Conservation (phyloP, 1,140 invertebrate genomes). For the Cataglyphis hispanica region DNA sequence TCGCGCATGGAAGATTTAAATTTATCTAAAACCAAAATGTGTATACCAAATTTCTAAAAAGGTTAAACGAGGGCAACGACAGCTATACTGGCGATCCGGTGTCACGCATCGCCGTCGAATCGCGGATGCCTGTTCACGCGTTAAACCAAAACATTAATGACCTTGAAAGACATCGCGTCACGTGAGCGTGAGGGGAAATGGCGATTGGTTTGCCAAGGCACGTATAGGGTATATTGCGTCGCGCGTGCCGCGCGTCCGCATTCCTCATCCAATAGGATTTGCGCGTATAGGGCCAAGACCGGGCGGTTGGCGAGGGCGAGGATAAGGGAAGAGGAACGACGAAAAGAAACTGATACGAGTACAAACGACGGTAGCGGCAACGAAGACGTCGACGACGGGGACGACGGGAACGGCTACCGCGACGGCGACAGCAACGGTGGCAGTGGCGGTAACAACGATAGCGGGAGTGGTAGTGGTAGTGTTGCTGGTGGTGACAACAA, state of each 20-base stretch:
- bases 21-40: too few species aligned
- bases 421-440: background rate
- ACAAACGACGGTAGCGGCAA: slow-evolving; percentile 13
- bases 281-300: background rate
- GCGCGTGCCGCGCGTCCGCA: slow-evolving; percentile 61
- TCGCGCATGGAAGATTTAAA: too few species aligned
- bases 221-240: slow-evolving; percentile 65
- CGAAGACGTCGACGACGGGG: background rate
- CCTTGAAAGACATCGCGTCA: slow-evolving; percentile 76
- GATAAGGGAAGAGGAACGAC: background rate
- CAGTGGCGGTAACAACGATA: too few species aligned
- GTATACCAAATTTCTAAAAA: too few species aligned
- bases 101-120: background rate
- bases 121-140: slow-evolving; percentile 71
- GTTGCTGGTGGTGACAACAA: background rate
- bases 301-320: background rate
- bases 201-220: slow-evolving; percentile 63
- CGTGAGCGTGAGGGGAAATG: slow-evolving; percentile 63
- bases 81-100: too few species aligned
- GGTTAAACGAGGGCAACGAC: too few species aligned
- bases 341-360: slow-evolving; percentile 26
- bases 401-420: background rate
- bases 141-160: slow-evolving; percentile 78
- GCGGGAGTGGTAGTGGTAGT: background rate
- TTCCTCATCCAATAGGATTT: slow-evolving; percentile 62